Evolutionary conservation across 2,113 vertebrate species (phyloP), one percentile per base, ranked within the genome.

Genomic region (Antechinus flavipes): DNA sequence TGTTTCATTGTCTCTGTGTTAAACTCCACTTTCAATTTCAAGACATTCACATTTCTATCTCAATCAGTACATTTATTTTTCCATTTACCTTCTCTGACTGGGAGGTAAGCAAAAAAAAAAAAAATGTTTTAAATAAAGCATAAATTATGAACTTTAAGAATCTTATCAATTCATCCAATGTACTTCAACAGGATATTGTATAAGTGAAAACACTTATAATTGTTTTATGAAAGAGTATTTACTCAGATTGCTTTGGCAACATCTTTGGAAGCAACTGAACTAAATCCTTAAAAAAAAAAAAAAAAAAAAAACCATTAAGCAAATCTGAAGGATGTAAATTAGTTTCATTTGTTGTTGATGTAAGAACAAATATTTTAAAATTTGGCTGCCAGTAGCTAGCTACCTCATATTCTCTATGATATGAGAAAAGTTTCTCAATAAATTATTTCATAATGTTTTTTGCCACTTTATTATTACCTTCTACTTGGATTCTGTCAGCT

Each of bases 1-100:
- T 23, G 35, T 27, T 92, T 96, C 93, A 89, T 46, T 95, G 91
- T 89, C 94, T 95, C 96, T 95, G 76, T 91, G 52, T 30, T 19
- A 23, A 61, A 42, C 49, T 35, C 58, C 47, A 93, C 56, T 96
- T 95, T 76, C 61, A 76, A 14, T 76, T 93, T 76, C 90, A 93
- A 91, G 84, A 68, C 61, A 95, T 42, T 8, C 42, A 42, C 10
- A 2, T 8, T 47, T 30, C 14, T 92, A 50, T 25, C 52, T 35
- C 91, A 92, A 91, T 52, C 91, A 91, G 90, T 47, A 55, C 54
- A 91, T 26, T 14, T 47, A n/a, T 25, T 8, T 49, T 5, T 25
- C 47, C 8, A 19, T 0, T 30, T 35, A 49, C 42, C 22, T 27
- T 46, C 68, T 23, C 7, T n/a, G 27, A 50, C 4, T 23, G 25